Percentiles rank a stretch among this genome's conserved stretches.
These are phyloP conservation scores for Syndactyla subalaris DNA, from an alignment of 2,797 vertebrate genomes.

Conservation along the genomic window DNA sequence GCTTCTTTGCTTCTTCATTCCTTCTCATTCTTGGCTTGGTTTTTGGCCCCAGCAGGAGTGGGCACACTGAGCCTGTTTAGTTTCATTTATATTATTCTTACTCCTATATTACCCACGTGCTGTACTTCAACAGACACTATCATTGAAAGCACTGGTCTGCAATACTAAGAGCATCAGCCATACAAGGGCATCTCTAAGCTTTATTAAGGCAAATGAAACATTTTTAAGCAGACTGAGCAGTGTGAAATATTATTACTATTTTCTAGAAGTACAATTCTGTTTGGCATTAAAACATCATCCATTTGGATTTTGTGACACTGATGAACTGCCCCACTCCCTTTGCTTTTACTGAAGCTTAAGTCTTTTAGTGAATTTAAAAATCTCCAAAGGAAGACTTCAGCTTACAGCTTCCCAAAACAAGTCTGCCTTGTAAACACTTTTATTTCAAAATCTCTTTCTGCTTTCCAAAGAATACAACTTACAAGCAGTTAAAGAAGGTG, in stretches of 20 bases:
- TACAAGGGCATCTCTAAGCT: neutral
- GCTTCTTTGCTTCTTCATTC: neutral
- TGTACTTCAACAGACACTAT: neutral
- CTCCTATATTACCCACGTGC: neutral
- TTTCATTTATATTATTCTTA: neutral
- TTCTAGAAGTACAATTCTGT: neutral
- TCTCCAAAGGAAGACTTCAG: neutral
- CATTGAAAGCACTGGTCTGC: neutral
- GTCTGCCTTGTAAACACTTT: neutral
- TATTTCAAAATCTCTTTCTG: neutral
- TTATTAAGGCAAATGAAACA: neutral
- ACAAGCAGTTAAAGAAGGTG: neutral
- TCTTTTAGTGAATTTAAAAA: neutral
- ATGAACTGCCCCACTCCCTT: neutral
- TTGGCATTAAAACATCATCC: neutral
- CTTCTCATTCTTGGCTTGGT: neutral
- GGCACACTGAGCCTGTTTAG: neutral
- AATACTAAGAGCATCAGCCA: neutral
- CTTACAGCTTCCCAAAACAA: neutral
- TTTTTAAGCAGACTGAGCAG: neutral
- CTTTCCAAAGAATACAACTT: neutral
- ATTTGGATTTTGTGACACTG: neutral
- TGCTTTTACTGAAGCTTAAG: neutral
- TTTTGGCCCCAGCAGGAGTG: neutral
- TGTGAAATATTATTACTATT: neutral